phyloP scores from a whole-genome alignment of 2,113 vertebrate genomes.

The Python bivittatus region DNA sequence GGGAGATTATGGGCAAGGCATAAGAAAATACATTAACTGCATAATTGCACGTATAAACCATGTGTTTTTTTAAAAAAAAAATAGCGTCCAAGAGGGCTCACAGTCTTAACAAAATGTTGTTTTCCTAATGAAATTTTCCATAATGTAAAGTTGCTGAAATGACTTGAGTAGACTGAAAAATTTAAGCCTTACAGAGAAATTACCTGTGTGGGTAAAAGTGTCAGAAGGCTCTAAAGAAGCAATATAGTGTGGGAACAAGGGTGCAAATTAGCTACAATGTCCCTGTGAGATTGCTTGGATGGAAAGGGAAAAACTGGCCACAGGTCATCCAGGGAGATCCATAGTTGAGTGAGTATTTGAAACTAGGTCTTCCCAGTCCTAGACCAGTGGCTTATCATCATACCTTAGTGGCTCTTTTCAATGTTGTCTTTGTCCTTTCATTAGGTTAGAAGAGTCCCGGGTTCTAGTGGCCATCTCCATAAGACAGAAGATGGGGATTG shows the following conservation, averaged over 20 bases:
- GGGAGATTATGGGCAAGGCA: not conserved
- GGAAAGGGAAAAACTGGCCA: not conserved
- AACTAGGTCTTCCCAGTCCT: not conserved
- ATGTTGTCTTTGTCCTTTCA: slow-evolving; percentile 34
- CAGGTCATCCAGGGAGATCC: not conserved
- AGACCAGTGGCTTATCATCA: not conserved
- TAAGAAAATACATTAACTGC: not conserved
- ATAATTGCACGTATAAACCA: not conserved
- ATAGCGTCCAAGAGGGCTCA: not conserved
- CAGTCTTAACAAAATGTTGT: not conserved
- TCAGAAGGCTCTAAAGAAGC: not conserved
- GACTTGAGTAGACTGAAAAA: not conserved
- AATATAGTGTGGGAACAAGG: not conserved
- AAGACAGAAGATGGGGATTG: slow-evolving; percentile 98
- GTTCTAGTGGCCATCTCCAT: slow-evolving; percentile 96
- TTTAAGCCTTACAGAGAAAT: not conserved
- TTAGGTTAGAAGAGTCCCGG: slow-evolving; percentile 93
- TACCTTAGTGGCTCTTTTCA: not conserved
- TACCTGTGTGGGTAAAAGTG: not conserved
- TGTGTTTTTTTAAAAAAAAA: not conserved
- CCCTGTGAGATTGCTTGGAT: not conserved
- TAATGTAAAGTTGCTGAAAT: not conserved
- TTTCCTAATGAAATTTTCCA: not conserved
- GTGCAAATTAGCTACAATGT: not conserved
- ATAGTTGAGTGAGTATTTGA: not conserved